These are phyloP conservation scores for Chaetops frenatus DNA, from an alignment of 2,113 vertebrate genomes.

Conservation along the genomic window DNA sequence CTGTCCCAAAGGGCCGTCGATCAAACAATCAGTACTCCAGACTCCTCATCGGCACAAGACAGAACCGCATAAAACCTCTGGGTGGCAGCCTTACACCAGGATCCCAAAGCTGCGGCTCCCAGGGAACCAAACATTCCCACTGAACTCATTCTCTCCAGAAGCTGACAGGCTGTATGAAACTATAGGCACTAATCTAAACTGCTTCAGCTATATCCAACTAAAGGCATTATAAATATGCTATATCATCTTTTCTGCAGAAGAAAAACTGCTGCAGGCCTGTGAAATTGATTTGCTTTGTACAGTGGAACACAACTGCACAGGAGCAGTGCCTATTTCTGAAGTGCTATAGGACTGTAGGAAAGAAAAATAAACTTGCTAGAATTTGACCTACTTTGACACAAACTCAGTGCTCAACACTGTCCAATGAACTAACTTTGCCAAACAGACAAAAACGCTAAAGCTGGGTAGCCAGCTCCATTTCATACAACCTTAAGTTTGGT, in stretches of 20 bases:
- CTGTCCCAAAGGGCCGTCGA: not conserved
- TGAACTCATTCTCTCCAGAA: not conserved
- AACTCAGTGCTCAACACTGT: not conserved
- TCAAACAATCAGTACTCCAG: not conserved
- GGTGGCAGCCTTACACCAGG: conserved; percentile 21
- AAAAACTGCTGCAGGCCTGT: not conserved
- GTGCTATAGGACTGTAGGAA: not conserved
- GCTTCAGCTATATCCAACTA: not conserved
- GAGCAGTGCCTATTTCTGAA: not conserved
- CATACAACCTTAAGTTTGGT: not conserved
- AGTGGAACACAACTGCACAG: not conserved
- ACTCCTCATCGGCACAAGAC: rapidly evolving
- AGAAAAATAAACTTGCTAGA: not conserved
- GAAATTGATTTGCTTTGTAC: not conserved
- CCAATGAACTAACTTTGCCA: not conserved
- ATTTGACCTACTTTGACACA: not conserved
- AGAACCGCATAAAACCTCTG: not conserved
- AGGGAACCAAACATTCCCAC: not conserved
- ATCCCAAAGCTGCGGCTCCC: not conserved
- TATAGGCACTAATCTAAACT: not conserved
- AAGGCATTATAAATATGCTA: not conserved
- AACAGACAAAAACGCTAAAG: not conserved
- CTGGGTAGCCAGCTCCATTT: not conserved
- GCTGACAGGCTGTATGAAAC: not conserved
- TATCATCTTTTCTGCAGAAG: not conserved